Percentiles rank a stretch among this genome's conserved stretches.
Evolutionary conservation across 2,113 vertebrate species (phyloP).

Genomic region (Gadus macrocephalus): DNA sequence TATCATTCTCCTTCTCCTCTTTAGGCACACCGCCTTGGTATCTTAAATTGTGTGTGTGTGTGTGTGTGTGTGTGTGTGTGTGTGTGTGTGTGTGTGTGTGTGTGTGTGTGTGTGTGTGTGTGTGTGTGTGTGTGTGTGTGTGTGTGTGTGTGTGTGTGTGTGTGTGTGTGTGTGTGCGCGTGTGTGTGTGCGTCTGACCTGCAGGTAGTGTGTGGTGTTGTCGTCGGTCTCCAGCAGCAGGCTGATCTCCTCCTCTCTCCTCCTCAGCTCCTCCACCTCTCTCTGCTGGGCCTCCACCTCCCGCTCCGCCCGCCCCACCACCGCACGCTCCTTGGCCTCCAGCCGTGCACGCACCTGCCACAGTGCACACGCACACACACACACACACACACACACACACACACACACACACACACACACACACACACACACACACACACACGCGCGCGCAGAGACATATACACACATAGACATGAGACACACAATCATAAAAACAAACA

Average conservation of each 20-base stretch:
- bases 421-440: not conserved
- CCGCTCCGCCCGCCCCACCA: constrained; percentile 41
- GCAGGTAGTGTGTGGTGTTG: constrained; percentile 46
- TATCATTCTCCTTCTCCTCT: not conserved
- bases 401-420: not conserved
- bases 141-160: too few species aligned
- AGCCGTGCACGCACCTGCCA: constrained; percentile 49
- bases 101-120: too few species aligned
- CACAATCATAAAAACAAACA: too few species aligned
- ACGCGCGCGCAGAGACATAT: not conserved
- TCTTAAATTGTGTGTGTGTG: too few species aligned
- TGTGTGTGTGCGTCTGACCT: constrained; percentile 35
- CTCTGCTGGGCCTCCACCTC: constrained; percentile 52
- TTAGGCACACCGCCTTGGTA: too few species aligned
- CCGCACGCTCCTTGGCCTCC: constrained; percentile 50
- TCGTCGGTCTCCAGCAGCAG: constrained; percentile 52
- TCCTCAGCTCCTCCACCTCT: constrained; percentile 61
- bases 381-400: not conserved
- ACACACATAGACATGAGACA: not conserved
- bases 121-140: too few species aligned
- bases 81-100: too few species aligned
- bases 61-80: too few species aligned
- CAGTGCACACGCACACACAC: not conserved
- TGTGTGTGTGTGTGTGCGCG: too few species aligned
- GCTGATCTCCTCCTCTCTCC: constrained; percentile 53